Evolutionary conservation across 2,113 vertebrate genomes (phyloP).

Genomic region (Gnathonemus longibarbis): DNA sequence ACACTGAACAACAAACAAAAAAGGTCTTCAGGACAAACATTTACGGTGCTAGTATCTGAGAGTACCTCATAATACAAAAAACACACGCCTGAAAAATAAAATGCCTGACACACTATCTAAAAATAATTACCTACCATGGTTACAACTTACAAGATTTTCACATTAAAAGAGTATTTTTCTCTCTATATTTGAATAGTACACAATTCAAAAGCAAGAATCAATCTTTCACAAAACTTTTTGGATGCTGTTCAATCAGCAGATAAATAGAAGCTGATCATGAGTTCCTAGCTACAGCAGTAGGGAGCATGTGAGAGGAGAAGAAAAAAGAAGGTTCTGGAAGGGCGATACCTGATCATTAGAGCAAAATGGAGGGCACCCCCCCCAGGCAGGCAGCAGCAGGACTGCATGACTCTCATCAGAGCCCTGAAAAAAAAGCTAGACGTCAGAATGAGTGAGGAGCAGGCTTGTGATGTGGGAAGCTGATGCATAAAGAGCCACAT

Average conservation of each 20-base stretch:
- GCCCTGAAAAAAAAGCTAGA: not conserved
- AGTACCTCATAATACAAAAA: not conserved
- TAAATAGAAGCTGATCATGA: not conserved
- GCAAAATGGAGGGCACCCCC: not conserved
- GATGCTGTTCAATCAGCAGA: not conserved
- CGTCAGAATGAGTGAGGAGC: not conserved
- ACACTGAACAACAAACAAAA: not conserved
- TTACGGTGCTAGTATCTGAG: not conserved
- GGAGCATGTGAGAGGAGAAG: constrained; percentile 9
- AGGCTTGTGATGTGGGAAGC: too few relatives aligned
- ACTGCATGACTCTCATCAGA: not conserved
- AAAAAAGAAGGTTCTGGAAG: not conserved
- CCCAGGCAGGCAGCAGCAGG: not conserved
- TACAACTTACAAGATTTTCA: not conserved
- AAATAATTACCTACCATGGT: not conserved
- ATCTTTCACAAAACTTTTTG: not conserved
- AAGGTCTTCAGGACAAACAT: not conserved
- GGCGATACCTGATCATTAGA: not conserved
- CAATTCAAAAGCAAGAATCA: not conserved
- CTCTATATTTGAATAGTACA: not conserved
- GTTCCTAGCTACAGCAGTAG: not conserved
- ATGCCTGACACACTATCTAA: not conserved
- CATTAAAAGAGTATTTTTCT: not conserved
- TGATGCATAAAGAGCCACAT: too few relatives aligned
- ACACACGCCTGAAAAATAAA: not conserved